Percentiles rank a stretch among this genome's conserved stretches.
Conservation (phyloP, 1,140 invertebrate genomes). For the Sminthurides bifidus region DNA sequence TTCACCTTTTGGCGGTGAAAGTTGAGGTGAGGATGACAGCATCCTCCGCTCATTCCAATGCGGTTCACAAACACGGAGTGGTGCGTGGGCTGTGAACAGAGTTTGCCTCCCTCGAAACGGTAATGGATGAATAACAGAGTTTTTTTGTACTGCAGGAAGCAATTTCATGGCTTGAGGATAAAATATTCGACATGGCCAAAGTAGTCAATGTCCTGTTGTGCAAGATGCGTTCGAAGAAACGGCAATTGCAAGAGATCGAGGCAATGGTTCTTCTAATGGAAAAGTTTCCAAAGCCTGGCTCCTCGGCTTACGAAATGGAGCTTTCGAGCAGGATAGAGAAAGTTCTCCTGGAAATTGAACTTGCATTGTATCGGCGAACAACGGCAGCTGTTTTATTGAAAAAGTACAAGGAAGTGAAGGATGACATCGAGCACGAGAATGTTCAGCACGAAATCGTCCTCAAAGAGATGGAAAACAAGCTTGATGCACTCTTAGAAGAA, state of each 20-base stretch:
- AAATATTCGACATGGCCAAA: conserved; percentile 19
- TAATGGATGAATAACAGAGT: too few relatives aligned
- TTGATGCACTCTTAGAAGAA: not conserved
- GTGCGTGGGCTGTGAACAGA: too few relatives aligned
- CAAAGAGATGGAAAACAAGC: conserved; percentile 4
- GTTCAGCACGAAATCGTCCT: not conserved
- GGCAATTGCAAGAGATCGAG: conserved; percentile 14
- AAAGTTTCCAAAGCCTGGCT: conserved; percentile 17
- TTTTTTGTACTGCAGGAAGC: not conserved
- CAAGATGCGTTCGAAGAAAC: conserved; percentile 8
- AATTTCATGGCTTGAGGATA: conserved; percentile 16
- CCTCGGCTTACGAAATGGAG: conserved; percentile 12
- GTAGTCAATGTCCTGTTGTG: conserved; percentile 6
- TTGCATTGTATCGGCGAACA: not conserved
- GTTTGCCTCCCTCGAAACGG: too few relatives aligned
- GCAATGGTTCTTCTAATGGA: conserved; percentile 10
- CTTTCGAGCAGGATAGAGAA: not conserved
- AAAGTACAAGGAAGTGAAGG: conserved; percentile 7
- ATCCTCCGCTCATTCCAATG: too few relatives aligned
- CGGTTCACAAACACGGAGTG: too few relatives aligned
- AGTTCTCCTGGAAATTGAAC: not conserved
- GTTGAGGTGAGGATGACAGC: too few relatives aligned
- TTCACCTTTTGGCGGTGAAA: too few relatives aligned
- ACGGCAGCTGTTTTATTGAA: not conserved
- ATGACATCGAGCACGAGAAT: not conserved